Percentiles rank a stretch among this genome's conserved stretches.
These are phyloP conservation scores for Pseudotriccus pelzelni DNA, from an alignment of 2,797 vertebrate species.

Conservation along the genomic window DNA sequence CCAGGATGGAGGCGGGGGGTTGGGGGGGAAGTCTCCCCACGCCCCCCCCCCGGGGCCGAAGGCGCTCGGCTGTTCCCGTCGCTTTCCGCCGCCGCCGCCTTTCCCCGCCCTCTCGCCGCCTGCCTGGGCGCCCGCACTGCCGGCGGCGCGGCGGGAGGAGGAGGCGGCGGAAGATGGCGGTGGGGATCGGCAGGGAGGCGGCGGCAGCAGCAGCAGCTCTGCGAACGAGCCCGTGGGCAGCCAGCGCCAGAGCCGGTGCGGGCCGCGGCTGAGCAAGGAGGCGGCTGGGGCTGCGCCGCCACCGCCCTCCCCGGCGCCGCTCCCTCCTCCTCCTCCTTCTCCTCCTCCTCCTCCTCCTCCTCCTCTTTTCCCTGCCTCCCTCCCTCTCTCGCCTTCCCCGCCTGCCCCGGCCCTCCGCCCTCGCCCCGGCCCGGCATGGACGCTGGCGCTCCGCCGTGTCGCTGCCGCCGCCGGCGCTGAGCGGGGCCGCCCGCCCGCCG, in stretches of 20 bases:
- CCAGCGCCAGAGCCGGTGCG: not conserved
- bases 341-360: not conserved
- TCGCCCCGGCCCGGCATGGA: constrained; percentile 60
- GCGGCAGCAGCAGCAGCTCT: not conserved
- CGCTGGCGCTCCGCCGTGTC: constrained; percentile 52
- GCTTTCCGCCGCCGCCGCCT: not conserved
- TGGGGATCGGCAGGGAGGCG: constrained; percentile 74
- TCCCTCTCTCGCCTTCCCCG: constrained; percentile 30
- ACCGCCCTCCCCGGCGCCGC: constrained; percentile 6
- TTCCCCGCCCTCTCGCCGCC: not conserved
- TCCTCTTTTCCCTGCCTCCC: not conserved
- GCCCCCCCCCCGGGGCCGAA: not conserved
- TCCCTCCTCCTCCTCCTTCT: not conserved
- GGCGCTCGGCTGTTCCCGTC: not conserved
- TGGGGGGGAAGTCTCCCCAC: not conserved
- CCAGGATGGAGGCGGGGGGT: not conserved
- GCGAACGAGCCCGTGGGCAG: constrained; percentile 17
- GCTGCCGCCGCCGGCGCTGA: constrained; percentile 37
- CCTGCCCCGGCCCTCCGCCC: constrained; percentile 16
- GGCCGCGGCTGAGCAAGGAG: constrained; percentile 16
- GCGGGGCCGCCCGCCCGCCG: constrained; percentile 50
- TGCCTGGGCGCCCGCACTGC: constrained; percentile 67
- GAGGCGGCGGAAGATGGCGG: constrained; percentile 87
- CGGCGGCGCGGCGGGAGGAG: constrained; percentile 67
- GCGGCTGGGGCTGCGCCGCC: not conserved